Evolutionary conservation across 2,113 vertebrate species (phyloP).

Genomic region (Psophia crepitans): DNA sequence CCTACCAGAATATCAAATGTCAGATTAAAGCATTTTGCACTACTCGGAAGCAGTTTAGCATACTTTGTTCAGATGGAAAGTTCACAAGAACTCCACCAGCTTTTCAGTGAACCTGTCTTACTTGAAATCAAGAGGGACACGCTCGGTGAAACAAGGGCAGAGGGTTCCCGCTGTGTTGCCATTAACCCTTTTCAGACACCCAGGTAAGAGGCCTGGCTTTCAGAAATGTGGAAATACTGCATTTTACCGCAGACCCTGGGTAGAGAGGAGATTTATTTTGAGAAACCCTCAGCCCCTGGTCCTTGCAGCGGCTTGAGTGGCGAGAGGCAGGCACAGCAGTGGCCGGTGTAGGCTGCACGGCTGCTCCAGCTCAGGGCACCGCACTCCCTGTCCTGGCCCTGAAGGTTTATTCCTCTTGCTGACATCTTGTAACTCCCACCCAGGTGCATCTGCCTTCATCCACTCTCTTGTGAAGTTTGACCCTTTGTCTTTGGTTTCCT

Average conservation of each 20-base stretch:
- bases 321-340: background rate
- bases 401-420: background rate
- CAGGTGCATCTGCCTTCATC: background rate
- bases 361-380: background rate
- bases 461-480: background rate
- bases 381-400: background rate
- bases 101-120: background rate
- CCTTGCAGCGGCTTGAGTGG: background rate
- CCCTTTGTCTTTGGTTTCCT: background rate
- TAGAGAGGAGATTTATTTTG: fast-evolving
- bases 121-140: background rate
- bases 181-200: background rate
- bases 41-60: background rate
- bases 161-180: background rate
- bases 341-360: background rate
- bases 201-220: background rate
- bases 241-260: background rate
- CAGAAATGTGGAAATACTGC: background rate
- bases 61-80: background rate
- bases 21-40: background rate
- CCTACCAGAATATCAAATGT: background rate
- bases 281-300: background rate
- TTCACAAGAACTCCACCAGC: background rate
- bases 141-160: background rate
- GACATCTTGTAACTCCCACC: background rate